phyloP scores from a whole-genome alignment of 64 coral and sea anemone genomes.

The Porites australiensis region DNA sequence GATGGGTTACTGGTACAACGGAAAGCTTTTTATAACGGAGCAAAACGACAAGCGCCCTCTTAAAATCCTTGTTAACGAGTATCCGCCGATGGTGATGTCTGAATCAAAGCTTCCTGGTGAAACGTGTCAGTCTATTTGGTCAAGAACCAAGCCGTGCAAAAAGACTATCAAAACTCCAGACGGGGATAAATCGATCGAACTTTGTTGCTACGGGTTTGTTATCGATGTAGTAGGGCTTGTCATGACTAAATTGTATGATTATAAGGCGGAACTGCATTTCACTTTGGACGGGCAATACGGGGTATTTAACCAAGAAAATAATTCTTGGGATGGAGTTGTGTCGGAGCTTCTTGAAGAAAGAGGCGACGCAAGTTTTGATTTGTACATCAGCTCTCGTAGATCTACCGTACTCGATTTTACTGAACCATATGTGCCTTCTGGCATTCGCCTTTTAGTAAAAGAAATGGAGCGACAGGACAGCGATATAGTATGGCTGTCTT shows the following conservation, averaged over 20 bases:
- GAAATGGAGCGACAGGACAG: slow-evolving; percentile 58
- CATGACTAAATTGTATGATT: not conserved
- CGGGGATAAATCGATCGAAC: not conserved
- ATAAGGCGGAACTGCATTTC: slow-evolving; percentile 57
- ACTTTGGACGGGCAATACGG: slow-evolving; percentile 85
- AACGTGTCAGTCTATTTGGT: slow-evolving; percentile 49
- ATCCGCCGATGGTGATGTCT: slow-evolving; percentile 85
- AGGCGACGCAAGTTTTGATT: slow-evolving; percentile 76
- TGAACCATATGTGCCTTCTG: slow-evolving; percentile 85
- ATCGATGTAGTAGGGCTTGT: slow-evolving; percentile 80
- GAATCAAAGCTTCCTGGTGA: slow-evolving; percentile 45
- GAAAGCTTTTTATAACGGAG: not conserved
- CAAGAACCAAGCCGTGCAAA: not conserved
- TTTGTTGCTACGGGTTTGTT: slow-evolving; percentile 90
- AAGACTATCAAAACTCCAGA: slow-evolving; percentile 51
- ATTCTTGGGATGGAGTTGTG: slow-evolving; percentile 87
- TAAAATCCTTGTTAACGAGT: slow-evolving; percentile 81
- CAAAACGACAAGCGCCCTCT: slow-evolving; percentile 27
- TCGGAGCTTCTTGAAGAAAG: slow-evolving; percentile 68
- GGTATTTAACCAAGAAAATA: slow-evolving; percentile 71
- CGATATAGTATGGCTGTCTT: slow-evolving; percentile 81
- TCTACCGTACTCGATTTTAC: slow-evolving; percentile 83
- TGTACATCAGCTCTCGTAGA: slow-evolving; percentile 86
- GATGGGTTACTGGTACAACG: slow-evolving; percentile 68
- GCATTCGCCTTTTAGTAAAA: slow-evolving; percentile 84